These are phyloP conservation scores for Halictus quadricinctus DNA, from an alignment of 2,888 invertebrate genomes.

Conservation along the genomic window DNA sequence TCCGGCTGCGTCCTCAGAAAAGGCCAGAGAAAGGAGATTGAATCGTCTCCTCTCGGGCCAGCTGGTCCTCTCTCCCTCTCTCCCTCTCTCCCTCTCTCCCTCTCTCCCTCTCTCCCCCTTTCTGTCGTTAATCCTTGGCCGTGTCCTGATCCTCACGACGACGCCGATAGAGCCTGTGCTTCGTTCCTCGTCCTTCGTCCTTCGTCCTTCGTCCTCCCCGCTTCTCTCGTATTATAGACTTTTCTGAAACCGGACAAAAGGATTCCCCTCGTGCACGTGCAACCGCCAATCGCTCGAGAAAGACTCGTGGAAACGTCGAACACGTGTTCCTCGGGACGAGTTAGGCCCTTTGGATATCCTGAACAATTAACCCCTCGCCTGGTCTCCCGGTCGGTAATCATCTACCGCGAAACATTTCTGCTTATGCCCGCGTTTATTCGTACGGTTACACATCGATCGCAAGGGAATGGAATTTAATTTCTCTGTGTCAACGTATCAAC, in stretches of 20 bases:
- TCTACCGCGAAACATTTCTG: not conserved
- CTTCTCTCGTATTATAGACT: slow-evolving; percentile 46
- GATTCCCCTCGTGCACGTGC: slow-evolving; percentile 55
- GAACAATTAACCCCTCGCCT: not conserved
- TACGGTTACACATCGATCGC: not conserved
- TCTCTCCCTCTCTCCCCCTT: too few species aligned
- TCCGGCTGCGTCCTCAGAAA: slow-evolving; percentile 36
- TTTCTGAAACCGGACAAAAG: slow-evolving; percentile 67
- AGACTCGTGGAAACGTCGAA: not conserved
- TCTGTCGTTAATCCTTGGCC: not conserved
- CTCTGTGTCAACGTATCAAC: too few species aligned
- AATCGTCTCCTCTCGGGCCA: slow-evolving; percentile 62
- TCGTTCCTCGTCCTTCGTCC: not conserved
- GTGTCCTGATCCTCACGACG: slow-evolving; percentile 19
- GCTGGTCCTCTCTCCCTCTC: slow-evolving; percentile 44
- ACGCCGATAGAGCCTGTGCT: not conserved
- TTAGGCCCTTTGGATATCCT: not conserved
- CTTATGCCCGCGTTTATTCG: not conserved
- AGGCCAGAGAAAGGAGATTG: slow-evolving; percentile 60
- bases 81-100: too few species aligned
- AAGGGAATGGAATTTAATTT: not conserved
- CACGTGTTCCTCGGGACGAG: not conserved
- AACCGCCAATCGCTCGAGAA: slow-evolving; percentile 4
- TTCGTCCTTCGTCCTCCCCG: slow-evolving; percentile 1
- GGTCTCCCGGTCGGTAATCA: not conserved